These are phyloP conservation scores for Maniola hyperantus DNA, from an alignment of 2,888 invertebrate genomes.

Conservation along the genomic window DNA sequence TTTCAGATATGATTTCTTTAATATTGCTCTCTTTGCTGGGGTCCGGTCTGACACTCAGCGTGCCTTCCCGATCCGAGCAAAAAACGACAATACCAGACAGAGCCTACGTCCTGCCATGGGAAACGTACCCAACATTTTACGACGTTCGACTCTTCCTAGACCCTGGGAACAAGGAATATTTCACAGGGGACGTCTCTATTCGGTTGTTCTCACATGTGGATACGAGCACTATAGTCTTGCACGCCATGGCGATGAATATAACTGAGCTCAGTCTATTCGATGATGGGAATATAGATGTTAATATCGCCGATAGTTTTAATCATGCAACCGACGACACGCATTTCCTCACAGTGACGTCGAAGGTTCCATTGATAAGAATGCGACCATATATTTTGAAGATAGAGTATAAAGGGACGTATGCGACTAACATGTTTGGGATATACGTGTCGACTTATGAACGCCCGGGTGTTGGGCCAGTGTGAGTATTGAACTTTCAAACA, in stretches of 20 bases:
- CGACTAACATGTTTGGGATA: conserved; percentile 84
- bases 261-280: conserved; percentile 47
- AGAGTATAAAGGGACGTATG: conserved; percentile 80
- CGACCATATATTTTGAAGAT: conserved; percentile 78
- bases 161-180: conserved; percentile 64
- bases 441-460: conserved; percentile 81
- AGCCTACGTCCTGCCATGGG: conserved; percentile 78
- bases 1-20: conserved; percentile 71
- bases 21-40: conserved; percentile 58
- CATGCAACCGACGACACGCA: conserved; percentile 67
- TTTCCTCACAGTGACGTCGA: conserved; percentile 73
- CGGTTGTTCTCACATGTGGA: conserved; percentile 52
- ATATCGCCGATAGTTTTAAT: conserved; percentile 47
- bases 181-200: conserved; percentile 73
- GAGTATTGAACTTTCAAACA: conserved; percentile 52
- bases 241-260: conserved; percentile 73
- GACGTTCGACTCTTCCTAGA: conserved; percentile 73
- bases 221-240: conserved; percentile 66
- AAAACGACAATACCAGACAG: conserved; percentile 45
- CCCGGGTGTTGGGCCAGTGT: conserved; percentile 51
- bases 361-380: conserved; percentile 51
- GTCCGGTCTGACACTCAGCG: conserved; percentile 43
- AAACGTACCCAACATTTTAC: conserved; percentile 79
- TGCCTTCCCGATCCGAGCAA: conserved; percentile 47
- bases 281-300: conserved; percentile 39